Evolutionary conservation across 2,888 invertebrate genomes (phyloP).

Genomic region (Lepidonotus clava): DNA sequence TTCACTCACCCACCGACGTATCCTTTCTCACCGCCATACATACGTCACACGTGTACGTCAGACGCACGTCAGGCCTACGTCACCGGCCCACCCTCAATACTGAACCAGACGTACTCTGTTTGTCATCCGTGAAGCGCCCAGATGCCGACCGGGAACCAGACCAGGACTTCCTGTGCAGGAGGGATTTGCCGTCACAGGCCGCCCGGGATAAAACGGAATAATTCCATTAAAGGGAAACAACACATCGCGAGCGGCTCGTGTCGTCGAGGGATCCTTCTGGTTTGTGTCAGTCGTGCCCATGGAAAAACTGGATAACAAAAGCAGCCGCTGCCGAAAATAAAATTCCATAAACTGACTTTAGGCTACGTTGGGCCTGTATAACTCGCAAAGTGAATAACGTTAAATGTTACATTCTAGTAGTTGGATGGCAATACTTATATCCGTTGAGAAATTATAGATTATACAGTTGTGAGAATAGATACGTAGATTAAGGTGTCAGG

Average conservation of each 20-base stretch:
- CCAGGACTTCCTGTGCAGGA: background rate
- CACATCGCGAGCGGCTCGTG: background rate
- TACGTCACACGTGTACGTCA: constrained; percentile 21
- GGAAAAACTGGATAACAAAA: constrained; percentile 7
- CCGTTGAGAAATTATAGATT: too few relatives aligned
- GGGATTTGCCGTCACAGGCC: background rate
- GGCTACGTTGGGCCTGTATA: too few relatives aligned
- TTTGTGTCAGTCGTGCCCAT: background rate
- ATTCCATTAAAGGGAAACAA: constrained; percentile 50
- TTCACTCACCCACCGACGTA: background rate
- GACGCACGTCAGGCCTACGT: background rate
- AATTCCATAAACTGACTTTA: too few relatives aligned
- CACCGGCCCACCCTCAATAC: too few relatives aligned
- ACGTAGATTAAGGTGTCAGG: too few relatives aligned
- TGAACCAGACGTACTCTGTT: too few relatives aligned
- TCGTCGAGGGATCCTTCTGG: background rate
- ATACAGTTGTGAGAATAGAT: too few relatives aligned
- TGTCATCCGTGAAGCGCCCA: background rate
- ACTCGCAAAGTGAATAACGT: too few relatives aligned
- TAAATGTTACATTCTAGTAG: too few relatives aligned
- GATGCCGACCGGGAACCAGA: background rate
- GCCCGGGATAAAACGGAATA: constrained; percentile 45
- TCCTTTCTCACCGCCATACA: background rate
- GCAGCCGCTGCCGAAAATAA: background rate
- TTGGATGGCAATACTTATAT: too few relatives aligned